phyloP scores from a whole-genome alignment of 2,797 vertebrate species.

The Tokudaia muenninki region DNA sequence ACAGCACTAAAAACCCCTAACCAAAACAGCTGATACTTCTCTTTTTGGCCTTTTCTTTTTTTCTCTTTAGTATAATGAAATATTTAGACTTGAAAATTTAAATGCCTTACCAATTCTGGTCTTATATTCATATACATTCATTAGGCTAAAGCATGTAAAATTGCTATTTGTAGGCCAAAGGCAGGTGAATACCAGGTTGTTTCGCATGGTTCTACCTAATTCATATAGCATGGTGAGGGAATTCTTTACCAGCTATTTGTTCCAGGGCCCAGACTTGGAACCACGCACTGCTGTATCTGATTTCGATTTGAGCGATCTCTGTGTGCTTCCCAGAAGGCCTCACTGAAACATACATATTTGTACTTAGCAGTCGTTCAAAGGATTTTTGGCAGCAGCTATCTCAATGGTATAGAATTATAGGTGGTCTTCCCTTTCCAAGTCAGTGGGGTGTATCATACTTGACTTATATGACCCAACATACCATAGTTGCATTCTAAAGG shows the following conservation, averaged over 20 bases:
- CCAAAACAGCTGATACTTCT: background rate
- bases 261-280: background rate
- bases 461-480: background rate
- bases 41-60: background rate
- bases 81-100: background rate
- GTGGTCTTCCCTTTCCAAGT: slow-evolving; percentile 28
- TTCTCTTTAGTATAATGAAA: background rate
- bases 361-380: background rate
- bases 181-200: background rate
- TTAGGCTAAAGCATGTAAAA: background rate
- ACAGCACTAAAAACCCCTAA: background rate
- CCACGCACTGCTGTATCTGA: background rate
- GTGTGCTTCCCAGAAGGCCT: background rate
- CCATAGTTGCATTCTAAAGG: background rate
- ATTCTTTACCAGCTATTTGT: background rate
- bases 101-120: background rate
- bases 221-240: background rate
- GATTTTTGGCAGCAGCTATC: slow-evolving; percentile 26
- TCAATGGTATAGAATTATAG: slow-evolving; percentile 32
- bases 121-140: background rate
- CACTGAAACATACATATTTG: background rate
- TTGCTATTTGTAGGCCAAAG: background rate
- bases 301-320: background rate
- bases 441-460: slow-evolving; percentile 35
- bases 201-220: slow-evolving; percentile 27